phyloP scores from a whole-genome alignment of 2,797 vertebrate species.

The Acrossocheilus wenchowensis region DNA sequence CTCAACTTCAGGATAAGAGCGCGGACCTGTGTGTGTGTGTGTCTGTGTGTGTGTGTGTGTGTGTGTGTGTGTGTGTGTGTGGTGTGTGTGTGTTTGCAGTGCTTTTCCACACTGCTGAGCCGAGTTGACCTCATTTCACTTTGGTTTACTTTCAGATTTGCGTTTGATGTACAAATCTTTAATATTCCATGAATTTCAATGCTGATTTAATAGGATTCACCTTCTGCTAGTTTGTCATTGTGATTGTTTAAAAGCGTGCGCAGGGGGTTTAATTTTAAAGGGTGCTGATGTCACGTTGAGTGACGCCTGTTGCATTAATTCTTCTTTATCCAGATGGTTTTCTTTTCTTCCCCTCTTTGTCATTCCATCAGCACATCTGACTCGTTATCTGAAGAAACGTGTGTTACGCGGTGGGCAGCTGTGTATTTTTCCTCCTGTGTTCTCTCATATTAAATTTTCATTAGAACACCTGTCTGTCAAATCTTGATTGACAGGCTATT shows the following conservation, averaged over 20 bases:
- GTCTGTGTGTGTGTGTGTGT: not conserved
- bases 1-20: not conserved
- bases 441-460: constrained; percentile 1
- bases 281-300: not conserved
- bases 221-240: not conserved
- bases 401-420: not conserved
- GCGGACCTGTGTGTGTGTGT: not conserved
- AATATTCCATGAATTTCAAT: not conserved
- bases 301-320: not conserved
- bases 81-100: not conserved
- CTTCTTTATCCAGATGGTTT: not conserved
- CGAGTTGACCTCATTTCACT: constrained; percentile 9
- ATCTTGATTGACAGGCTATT: constrained; percentile 6
- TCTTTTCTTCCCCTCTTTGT: not conserved
- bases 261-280: not conserved
- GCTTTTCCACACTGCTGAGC: not conserved
- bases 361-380: not conserved
- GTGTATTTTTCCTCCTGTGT: not conserved
- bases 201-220: constrained; percentile 1
- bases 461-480: not conserved
- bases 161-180: constrained; percentile 2
- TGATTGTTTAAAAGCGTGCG: not conserved
- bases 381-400: not conserved
- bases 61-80: not conserved
- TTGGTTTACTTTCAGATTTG: constrained; percentile 24